phyloP scores from a whole-genome alignment of 2,888 invertebrate genomes.

The Phaonia tiefii region DNA sequence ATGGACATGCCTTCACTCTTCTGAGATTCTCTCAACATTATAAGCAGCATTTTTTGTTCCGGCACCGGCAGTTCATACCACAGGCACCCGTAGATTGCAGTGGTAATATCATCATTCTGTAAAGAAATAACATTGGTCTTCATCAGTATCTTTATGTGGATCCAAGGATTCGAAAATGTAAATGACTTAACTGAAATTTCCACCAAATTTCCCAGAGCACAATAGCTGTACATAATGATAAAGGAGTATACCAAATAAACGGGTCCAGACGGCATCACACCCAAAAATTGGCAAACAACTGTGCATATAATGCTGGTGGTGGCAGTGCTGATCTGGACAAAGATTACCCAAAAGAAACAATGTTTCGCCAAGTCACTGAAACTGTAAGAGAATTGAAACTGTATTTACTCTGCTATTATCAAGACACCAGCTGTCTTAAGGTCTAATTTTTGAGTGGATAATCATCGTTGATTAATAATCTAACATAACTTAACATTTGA shows the following conservation, averaged over 20 bases:
- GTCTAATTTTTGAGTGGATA: no score
- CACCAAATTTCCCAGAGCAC: slow-evolving; percentile 48
- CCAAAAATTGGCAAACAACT: slow-evolving; percentile 47
- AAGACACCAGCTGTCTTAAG: no score
- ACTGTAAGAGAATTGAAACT: no score
- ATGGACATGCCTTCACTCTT: slow-evolving; percentile 62
- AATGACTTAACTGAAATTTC: slow-evolving; percentile 12
- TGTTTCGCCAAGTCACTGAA: neutral
- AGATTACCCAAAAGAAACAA: slow-evolving; percentile 43
- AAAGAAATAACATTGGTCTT: neutral
- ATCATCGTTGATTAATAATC: no score
- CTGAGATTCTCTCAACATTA: slow-evolving; percentile 71
- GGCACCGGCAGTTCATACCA: slow-evolving; percentile 70
- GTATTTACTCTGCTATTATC: no score
- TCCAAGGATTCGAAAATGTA: no score
- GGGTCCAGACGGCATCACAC: slow-evolving; percentile 44
- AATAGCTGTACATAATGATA: slow-evolving; percentile 37
- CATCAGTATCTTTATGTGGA: no score
- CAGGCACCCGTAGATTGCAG: slow-evolving; percentile 67
- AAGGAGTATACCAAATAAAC: slow-evolving; percentile 40
- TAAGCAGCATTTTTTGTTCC: slow-evolving; percentile 68
- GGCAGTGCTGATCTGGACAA: slow-evolving; percentile 25
- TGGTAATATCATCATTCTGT: slow-evolving; percentile 69
- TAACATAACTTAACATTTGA: no score
- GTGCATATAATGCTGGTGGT: slow-evolving; percentile 37